Percentiles rank a stretch among this genome's conserved stretches.
These are phyloP conservation scores for Poecilia latipinna DNA, from an alignment of 2,113 vertebrate species.

Conservation along the genomic window DNA sequence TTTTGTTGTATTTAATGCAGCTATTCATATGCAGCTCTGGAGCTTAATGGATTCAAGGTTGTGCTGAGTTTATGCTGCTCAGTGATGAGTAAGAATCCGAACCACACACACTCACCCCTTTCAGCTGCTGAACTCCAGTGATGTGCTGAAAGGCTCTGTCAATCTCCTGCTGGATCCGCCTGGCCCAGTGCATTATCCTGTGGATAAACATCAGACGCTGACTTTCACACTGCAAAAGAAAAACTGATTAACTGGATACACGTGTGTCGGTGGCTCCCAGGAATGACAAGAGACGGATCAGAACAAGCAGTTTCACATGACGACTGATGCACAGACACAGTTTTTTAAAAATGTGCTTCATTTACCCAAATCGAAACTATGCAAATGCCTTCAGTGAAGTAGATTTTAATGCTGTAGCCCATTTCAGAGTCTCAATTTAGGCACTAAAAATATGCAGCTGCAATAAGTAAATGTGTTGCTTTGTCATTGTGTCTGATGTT, in stretches of 20 bases:
- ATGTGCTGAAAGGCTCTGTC: constrained; percentile 97
- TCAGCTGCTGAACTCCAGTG: constrained; percentile 93
- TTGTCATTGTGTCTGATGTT: no score
- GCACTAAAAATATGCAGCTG: not conserved
- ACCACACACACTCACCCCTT: constrained; percentile 85
- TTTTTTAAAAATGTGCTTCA: constrained; percentile 5
- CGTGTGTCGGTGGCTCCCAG: constrained; percentile 9
- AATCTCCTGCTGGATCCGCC: constrained; percentile 96
- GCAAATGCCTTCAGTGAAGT: not conserved
- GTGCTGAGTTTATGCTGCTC: constrained; percentile 35
- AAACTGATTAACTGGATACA: constrained; percentile 18
- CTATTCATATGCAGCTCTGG: constrained; percentile 30
- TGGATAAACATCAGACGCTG: constrained; percentile 64
- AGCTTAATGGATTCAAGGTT: constrained; percentile 33
- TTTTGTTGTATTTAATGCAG: constrained; percentile 19
- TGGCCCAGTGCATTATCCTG: constrained; percentile 98
- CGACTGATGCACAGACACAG: not conserved
- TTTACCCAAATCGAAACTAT: not conserved
- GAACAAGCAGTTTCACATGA: not conserved
- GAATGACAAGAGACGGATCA: constrained; percentile 6
- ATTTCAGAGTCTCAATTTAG: not conserved
- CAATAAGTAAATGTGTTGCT: not conserved
- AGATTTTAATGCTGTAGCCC: not conserved
- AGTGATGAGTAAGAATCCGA: constrained; percentile 34
- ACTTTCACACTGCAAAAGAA: constrained; percentile 45